These are phyloP conservation scores for Cataglyphis albicans DNA, from an alignment of 2,888 invertebrate species.

Conservation along the genomic window DNA sequence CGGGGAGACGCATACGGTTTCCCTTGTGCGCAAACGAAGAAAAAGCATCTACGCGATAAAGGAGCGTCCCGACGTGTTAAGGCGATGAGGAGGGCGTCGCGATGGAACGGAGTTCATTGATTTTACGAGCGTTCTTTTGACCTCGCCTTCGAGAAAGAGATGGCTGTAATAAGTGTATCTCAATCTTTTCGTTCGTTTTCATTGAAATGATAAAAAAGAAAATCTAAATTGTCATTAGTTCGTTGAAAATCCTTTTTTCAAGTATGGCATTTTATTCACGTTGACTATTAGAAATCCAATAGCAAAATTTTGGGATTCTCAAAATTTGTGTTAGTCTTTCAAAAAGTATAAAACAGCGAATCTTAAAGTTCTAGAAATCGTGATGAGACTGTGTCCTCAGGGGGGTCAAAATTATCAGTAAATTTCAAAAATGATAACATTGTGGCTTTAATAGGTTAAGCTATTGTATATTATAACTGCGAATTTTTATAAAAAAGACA, in stretches of 20 bases:
- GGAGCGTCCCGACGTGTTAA: conserved; percentile 66
- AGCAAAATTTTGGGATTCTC: neutral
- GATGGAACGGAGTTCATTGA: conserved; percentile 59
- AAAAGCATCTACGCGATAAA: conserved; percentile 66
- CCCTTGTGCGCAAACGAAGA: conserved; percentile 28
- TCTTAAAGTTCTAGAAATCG: neutral
- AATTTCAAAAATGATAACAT: neutral
- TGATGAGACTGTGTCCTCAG: neutral
- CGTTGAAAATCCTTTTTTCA: neutral
- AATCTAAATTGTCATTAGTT: neutral
- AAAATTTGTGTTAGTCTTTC: neutral
- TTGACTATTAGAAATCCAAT: neutral
- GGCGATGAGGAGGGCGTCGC: conserved; percentile 49
- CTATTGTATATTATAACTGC: neutral
- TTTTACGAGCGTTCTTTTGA: conserved; percentile 67
- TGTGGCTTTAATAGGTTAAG: neutral
- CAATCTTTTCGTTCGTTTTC: conserved; percentile 22
- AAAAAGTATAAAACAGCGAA: neutral
- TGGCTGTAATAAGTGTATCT: conserved; percentile 63
- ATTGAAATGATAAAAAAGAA: neutral
- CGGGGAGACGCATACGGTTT: conserved; percentile 28
- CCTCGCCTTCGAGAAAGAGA: conserved; percentile 51
- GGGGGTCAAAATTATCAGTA: too few relatives aligned
- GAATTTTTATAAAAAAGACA: neutral
- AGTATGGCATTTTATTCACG: neutral